These are phyloP conservation scores for Patella ulyssiponensis DNA, from an alignment of 2,888 invertebrate genomes.

Conservation along the genomic window DNA sequence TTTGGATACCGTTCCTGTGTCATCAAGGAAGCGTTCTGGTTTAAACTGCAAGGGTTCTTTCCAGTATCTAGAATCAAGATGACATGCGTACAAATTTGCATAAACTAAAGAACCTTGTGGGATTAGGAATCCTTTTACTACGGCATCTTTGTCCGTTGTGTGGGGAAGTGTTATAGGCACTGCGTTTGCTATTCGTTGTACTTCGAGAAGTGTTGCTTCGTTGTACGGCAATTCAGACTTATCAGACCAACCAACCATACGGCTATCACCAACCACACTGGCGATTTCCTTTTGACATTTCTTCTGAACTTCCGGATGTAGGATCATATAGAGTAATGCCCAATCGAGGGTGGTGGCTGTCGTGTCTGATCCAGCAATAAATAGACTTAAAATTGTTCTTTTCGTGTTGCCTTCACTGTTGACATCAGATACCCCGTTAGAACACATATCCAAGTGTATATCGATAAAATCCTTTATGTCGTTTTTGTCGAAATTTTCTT, in stretches of 20 bases:
- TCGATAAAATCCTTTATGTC: conserved; percentile 43
- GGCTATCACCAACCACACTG: conserved; percentile 9
- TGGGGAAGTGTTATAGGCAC: not conserved
- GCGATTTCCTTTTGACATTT: conserved; percentile 30
- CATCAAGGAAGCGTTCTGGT: conserved; percentile 19
- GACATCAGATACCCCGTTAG: not conserved
- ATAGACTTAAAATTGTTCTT: conserved; percentile 40
- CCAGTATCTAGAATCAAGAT: conserved; percentile 14
- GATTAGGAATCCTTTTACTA: conserved; percentile 18
- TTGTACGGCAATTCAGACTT: conserved; percentile 6
- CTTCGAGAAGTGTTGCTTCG: conserved; percentile 17
- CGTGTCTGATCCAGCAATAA: conserved; percentile 46
- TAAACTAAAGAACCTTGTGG: conserved; percentile 11
- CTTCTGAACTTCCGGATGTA: conserved; percentile 37
- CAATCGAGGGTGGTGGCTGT: conserved; percentile 39
- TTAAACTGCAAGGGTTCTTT: conserved; percentile 19
- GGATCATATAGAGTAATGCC: conserved; percentile 41
- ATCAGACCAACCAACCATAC: conserved; percentile 6
- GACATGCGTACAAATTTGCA: conserved; percentile 9
- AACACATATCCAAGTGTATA: conserved; percentile 28
- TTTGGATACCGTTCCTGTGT: conserved; percentile 1
- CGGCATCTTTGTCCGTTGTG: conserved; percentile 6
- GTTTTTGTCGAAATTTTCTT: conserved; percentile 25
- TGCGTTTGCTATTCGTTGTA: conserved; percentile 9
- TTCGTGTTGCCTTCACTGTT: conserved; percentile 9